These are phyloP conservation scores for Patella vulgata DNA, from an alignment of 1,140 invertebrate genomes.

Conservation along the genomic window DNA sequence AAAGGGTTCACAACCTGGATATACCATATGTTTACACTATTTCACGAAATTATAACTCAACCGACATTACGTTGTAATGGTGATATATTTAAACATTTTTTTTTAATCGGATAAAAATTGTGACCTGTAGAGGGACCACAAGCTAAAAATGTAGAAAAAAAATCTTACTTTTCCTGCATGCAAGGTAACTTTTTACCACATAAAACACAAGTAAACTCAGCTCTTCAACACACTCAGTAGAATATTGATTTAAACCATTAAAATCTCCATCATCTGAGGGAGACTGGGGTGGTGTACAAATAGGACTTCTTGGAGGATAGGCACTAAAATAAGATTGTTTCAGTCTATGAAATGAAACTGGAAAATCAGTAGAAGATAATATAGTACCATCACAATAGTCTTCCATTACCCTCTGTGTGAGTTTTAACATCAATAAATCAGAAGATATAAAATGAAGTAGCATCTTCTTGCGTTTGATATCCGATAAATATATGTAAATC, in stretches of 20 bases:
- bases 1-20: too few relatives aligned
- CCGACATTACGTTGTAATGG: too few relatives aligned
- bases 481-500: constrained; percentile 19
- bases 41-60: too few relatives aligned
- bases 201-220: constrained; percentile 20
- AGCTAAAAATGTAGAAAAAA: too few relatives aligned
- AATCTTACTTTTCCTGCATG: constrained; percentile 24
- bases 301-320: constrained; percentile 13
- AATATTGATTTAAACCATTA: constrained; percentile 2
- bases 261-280: constrained; percentile 8
- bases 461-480: constrained; percentile 8
- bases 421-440: constrained; percentile 16
- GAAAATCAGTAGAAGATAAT: constrained; percentile 12
- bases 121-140: too few relatives aligned
- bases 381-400: constrained; percentile 17
- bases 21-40: too few relatives aligned
- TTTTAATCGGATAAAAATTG: too few relatives aligned
- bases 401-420: constrained; percentile 18
- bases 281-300: constrained; percentile 23
- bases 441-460: constrained; percentile 9
- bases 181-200: constrained; percentile 17
- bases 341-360: constrained; percentile 7
- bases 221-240: constrained; percentile 18
- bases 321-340: constrained; percentile 20
- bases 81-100: too few relatives aligned